Evolutionary conservation across 1,140 invertebrate species (phyloP), one percentile per base, ranked within the genome.

Genomic region (Periplaneta americana): DNA sequence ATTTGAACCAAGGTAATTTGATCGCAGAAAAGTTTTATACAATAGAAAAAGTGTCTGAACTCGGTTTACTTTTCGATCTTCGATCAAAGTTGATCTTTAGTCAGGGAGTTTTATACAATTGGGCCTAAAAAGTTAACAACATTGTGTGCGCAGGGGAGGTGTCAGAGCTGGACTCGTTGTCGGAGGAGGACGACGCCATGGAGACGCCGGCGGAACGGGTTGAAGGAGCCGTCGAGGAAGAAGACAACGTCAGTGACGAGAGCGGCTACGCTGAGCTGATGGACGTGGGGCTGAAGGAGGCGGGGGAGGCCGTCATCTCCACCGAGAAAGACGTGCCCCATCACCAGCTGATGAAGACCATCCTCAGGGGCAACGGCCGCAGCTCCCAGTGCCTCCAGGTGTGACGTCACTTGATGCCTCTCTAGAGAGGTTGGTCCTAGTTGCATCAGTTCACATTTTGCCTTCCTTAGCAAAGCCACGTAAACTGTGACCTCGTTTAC

Each of bases 231-330:
- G 34, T 22, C 22, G 77, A 78, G 22, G 79, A 80, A 31, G 81
- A 81, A n/a, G 81, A 81, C n/a, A 76, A 77, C 18, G 81, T 39
- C 35, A 78, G 75, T n/a, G 81, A 81, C 75, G 81, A 81, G 34
- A 81, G 80, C 34, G 81, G 81, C 10, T 81, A 77, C 36, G 80
- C 48, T 17, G 81, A 81, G 75, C 39, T 78, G 31, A 76, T 36
- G 32, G 81, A 81, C 13, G 22, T 10, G 22, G 74, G 39, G 18
- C 22, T 66, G 34, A 75, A 32, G 32, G 35, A 34, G 18, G 15
- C 22, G 34, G n/a, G 34, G 34, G 10, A 22, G 11, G 35, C 17
- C 6, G 34, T 28, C 8, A 28, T 28, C n/a, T 34, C 13, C 15
- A 22, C 34, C 11, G 75, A 33, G 75, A 35, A 28, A 35, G 75